Evolutionary conservation across 1,140 invertebrate species (phyloP), one percentile per base, ranked within the genome.

Genomic region (Drosophila murphyi): DNA sequence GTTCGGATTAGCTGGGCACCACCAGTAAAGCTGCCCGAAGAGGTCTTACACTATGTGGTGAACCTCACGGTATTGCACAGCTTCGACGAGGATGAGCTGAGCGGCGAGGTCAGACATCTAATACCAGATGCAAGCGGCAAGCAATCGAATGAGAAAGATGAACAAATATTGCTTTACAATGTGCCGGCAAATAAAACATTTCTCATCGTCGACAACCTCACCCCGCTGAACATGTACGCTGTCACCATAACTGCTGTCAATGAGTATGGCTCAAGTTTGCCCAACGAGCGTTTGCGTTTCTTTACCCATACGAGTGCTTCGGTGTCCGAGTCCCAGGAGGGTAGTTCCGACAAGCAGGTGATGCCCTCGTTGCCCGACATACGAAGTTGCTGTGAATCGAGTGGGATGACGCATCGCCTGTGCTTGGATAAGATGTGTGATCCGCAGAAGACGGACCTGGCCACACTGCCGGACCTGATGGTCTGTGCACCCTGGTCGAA

Each of bases 401-500:
- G 95, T 41, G 96, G 96, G 2, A 95, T 97, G 77, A 95, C 94
- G 8, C 95, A 96, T 86, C 94, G 94, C 56, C 95, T 94, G 78
- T 97, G 97, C 87, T 90, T 97, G 1, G 95, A 96, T 70, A 96
- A 96, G 77, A 93, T 97, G 60, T 97, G 97, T 80, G 96, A 97
- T 91, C 96, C 96, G 1, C 94, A 94, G 29, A 94, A 95, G 64
- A 93, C 94, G 2, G 94, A 94, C 55, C 92, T 93, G 34, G 94
- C 94, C 2, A 94, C 94, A 69, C 93, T 96, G 35, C 94, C 94
- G 0, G 96, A 97, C 91, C 93, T 97, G 76, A 97, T 97, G 95
- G 96, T 97, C 34, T 97, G 97, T 91, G 96, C 96, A 0, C 96
- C 96, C 0, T 97, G 96, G 96, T 96, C 96, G 2, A 94, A 95